Evolutionary conservation across 1,140 invertebrate genomes (phyloP).

Genomic region (Conopomorpha cramerella): DNA sequence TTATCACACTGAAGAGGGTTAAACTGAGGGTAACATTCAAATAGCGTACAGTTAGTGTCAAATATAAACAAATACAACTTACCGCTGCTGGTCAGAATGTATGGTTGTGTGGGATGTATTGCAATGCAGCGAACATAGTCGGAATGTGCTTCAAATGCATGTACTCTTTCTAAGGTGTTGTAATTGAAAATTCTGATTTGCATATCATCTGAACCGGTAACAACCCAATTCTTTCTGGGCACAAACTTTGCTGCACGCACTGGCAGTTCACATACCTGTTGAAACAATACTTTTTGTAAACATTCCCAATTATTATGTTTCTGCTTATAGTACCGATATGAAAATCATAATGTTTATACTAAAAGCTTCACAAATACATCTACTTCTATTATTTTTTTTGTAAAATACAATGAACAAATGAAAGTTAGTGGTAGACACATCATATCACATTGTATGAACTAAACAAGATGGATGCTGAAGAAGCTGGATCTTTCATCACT

Average conservation of each 20-base stretch:
- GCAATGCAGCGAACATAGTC: conserved; percentile 97
- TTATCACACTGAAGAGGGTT: too few species aligned
- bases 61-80: too few species aligned
- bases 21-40: too few species aligned
- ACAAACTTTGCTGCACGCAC: conserved; percentile 96
- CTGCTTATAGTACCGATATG: too few species aligned
- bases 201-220: conserved; percentile 97
- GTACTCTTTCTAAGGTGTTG: conserved; percentile 95
- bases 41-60: too few species aligned
- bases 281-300: too few species aligned
- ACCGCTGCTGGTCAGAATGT: conserved; percentile 96
- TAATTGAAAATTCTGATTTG: conserved; percentile 97
- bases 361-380: too few species aligned
- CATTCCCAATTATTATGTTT: too few species aligned
- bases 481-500: too few species aligned
- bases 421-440: background rate
- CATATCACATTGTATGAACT: background rate
- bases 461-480: too few species aligned
- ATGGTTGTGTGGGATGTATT: conserved; percentile 96
- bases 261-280: conserved; percentile 90
- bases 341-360: too few species aligned
- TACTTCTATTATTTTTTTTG: too few species aligned
- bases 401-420: background rate
- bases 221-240: conserved; percentile 97
- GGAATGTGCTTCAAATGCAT: conserved; percentile 97